A percentile compares a stretch with the other conserved stretches of the same genome.
phyloP scores from a whole-genome alignment of 2,797 vertebrate species.

The Gallirallus australis region DNA sequence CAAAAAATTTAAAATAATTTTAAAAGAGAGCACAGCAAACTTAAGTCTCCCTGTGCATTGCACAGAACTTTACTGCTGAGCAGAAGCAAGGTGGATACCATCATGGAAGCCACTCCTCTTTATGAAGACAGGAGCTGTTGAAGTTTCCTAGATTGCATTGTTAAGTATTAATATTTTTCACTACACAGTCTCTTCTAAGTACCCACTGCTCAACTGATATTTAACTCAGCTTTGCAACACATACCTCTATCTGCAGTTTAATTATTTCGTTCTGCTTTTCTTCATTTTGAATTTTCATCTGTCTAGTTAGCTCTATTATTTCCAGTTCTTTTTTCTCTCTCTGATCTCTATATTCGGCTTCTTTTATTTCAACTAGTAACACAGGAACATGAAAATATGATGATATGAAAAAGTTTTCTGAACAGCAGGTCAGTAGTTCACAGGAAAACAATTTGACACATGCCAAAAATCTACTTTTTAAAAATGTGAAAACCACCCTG shows the following conservation, averaged over 20 bases:
- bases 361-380: constrained; percentile 76
- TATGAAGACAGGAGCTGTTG: background rate
- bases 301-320: constrained; percentile 84
- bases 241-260: constrained; percentile 93
- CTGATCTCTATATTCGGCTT: constrained; percentile 75
- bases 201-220: background rate
- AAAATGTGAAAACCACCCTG: background rate
- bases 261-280: constrained; percentile 90
- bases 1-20: background rate
- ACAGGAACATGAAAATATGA: background rate
- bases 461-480: background rate
- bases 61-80: background rate
- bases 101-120: background rate
- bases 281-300: constrained; percentile 86
- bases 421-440: background rate
- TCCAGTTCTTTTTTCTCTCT: constrained; percentile 82
- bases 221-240: background rate
- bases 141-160: background rate
- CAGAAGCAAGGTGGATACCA: background rate
- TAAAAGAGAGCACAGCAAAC: background rate
- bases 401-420: background rate
- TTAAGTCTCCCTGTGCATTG: background rate
- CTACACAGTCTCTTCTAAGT: background rate
- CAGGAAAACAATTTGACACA: background rate
- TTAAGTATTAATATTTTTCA: background rate